Conservation (phyloP, 2,888 invertebrate species). For the Xylota sylvarum region DNA sequence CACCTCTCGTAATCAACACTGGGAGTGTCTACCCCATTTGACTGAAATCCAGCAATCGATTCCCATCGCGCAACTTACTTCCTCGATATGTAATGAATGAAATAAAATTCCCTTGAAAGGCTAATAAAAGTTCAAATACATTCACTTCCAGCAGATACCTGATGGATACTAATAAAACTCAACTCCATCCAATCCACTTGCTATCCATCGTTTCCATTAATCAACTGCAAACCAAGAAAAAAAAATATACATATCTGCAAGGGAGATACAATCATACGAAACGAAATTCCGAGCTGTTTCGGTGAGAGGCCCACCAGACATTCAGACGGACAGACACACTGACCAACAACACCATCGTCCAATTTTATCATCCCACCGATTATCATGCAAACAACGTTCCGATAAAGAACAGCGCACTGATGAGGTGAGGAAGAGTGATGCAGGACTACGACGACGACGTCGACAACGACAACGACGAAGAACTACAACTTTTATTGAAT, state of each 20-base stretch:
- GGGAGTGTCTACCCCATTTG: neutral
- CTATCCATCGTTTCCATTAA: constrained; percentile 63
- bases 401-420: constrained; percentile 61
- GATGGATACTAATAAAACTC: constrained; percentile 38
- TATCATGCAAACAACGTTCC: constrained; percentile 75
- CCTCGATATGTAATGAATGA: constrained; percentile 34
- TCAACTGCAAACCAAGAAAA: constrained; percentile 42
- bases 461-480: constrained; percentile 17
- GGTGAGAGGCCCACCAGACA: constrained; percentile 56
- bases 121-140: constrained; percentile 36
- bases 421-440: neutral
- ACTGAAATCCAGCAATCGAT: neutral
- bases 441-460: constrained; percentile 9
- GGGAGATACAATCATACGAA: constrained; percentile 51
- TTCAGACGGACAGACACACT: constrained; percentile 68
- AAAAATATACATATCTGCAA: constrained; percentile 16
- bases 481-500: constrained; percentile 72
- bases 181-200: constrained; percentile 67
- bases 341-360: constrained; percentile 49
- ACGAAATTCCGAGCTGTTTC: constrained; percentile 50
- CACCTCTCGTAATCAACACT: neutral
- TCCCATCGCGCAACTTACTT: neutral
- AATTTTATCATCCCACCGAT: constrained; percentile 56
- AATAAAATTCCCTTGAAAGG: constrained; percentile 15
- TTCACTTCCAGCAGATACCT: constrained; percentile 29